Conservation (phyloP, 2,888 invertebrate species). For the Eilema depressum region DNA sequence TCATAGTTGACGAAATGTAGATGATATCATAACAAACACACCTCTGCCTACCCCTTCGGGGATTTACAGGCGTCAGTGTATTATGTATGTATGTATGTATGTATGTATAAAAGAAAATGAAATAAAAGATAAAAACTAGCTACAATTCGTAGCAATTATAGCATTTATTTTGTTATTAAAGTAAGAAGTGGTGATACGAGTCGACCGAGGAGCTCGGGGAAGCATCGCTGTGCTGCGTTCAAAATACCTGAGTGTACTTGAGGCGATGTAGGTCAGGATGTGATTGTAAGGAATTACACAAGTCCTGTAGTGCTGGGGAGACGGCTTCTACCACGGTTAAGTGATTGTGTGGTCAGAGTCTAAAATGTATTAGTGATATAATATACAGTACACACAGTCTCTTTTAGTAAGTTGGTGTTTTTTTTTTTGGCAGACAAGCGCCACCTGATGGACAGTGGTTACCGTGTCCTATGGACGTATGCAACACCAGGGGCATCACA, state of each 20-base stretch:
- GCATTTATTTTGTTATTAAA: neutral
- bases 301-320: neutral
- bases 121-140: neutral
- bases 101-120: neutral
- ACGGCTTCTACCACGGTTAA: neutral
- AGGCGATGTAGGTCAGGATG: neutral
- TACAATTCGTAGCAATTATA: neutral
- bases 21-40: too few species aligned
- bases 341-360: neutral
- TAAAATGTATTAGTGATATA: too few species aligned
- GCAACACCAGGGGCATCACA: too few species aligned
- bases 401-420: too few species aligned
- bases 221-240: neutral
- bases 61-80: too few species aligned
- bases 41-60: too few species aligned
- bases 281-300: neutral
- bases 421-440: too few species aligned
- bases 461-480: too few species aligned
- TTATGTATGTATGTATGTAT: too few species aligned
- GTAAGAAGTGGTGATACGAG: neutral
- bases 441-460: too few species aligned
- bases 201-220: neutral
- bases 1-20: too few species aligned
- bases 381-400: too few species aligned
- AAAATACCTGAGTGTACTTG: neutral